Evolutionary conservation across 2,797 vertebrate species (phyloP), one percentile per base, ranked within the genome.

Genomic region (Anolis apletophallus): DNA sequence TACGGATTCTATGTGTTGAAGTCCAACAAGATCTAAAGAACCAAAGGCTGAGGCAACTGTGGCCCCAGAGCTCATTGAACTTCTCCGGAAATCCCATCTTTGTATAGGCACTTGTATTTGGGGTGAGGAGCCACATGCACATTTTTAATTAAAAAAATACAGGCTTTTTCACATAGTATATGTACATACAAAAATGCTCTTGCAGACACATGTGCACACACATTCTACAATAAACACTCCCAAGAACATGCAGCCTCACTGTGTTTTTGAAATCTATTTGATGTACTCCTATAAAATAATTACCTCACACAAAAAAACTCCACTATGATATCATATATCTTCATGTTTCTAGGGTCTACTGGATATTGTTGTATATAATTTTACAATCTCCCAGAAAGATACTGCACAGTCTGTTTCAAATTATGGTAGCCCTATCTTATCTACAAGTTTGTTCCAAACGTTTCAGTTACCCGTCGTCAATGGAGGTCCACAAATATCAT

Each of bases 151-250:
- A 73, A 64, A 1, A 8, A n/a, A n/a, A n/a, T n/a, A 14, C 21
- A 83, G n/a, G 67, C 52, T 78, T 61, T 29, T 52, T 21, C n/a
- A 78, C 57, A 16, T 2, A 34, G 54, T 11, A 32, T 67, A 36
- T 73, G 54, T 26, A 36, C 46, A 64, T 55, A 83, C 29, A 59
- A 69, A 61, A 26, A 57, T 34, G 32, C 23, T 19, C 67, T 52
- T 23, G 8, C 55, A 83, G 59, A 87, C 86, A 83, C 40, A 72
- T 29, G 36, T 55, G 61, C 16, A 57, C 29, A 75, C 40, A 73
- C 23, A 7, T 14, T 40, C 46, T 23, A 81, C 61, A 71, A 29
- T 12, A 71, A 55, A 57, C 17, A 55, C 34, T 78, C 50, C 50
- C 46, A 46, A 46, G 4, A 46, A 46, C 46, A 46, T 46, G 46